Evolutionary conservation across 2,113 vertebrate species (phyloP).

Genomic region (Ciconia stormi): DNA sequence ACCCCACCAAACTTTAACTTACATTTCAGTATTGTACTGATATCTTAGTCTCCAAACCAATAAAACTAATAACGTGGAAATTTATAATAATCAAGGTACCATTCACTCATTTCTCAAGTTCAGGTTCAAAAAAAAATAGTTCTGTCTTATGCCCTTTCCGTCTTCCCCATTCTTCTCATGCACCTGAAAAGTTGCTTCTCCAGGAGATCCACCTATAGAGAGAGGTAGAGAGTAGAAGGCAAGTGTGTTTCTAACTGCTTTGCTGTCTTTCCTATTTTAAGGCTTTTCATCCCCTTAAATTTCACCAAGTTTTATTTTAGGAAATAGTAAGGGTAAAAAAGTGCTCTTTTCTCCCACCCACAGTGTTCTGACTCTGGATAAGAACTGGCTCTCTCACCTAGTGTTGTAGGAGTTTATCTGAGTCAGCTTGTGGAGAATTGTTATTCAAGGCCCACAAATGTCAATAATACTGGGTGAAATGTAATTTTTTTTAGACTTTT

Average conservation of each 20-base stretch:
- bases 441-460: conserved; percentile 16
- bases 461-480: conserved; percentile 12
- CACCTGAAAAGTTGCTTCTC: neutral
- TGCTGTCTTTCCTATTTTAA: conserved; percentile 22
- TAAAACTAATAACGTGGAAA: neutral
- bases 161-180: neutral
- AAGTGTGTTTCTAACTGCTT: neutral
- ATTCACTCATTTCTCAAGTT: neutral
- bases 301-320: conserved; percentile 46
- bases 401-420: conserved; percentile 51
- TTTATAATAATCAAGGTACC: neutral
- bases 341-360: conserved; percentile 30
- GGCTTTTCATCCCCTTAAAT: conserved; percentile 6
- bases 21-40: neutral
- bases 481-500: neutral
- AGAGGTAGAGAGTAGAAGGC: neutral
- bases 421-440: conserved; percentile 43
- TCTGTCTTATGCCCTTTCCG: neutral
- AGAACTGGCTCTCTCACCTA: conserved; percentile 3
- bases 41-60: neutral
- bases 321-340: conserved; percentile 42
- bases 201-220: neutral
- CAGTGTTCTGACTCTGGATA: conserved; percentile 46
- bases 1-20: neutral
- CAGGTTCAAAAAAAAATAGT: neutral